phyloP scores from a whole-genome alignment of 2,797 vertebrate species.

The Cossypha heuglini region DNA sequence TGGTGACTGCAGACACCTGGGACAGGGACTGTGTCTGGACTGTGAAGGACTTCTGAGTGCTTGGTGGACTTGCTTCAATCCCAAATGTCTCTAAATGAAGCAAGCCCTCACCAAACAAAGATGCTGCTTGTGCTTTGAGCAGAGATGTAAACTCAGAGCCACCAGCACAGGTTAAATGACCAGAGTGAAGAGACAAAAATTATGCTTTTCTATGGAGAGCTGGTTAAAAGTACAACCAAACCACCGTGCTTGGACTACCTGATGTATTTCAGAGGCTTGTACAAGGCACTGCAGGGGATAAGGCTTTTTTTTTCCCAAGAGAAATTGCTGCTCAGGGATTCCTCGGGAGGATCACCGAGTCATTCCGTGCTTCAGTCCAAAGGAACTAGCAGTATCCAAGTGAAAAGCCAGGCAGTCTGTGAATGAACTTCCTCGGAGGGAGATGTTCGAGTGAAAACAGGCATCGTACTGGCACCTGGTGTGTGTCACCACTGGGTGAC shows the following conservation, averaged over 20 bases:
- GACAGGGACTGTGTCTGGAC: accelerated
- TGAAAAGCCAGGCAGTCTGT: neutral
- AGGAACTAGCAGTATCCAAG: accelerated
- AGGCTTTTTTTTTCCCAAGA: neutral
- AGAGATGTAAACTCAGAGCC: neutral
- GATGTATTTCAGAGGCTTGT: neutral
- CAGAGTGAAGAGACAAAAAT: neutral
- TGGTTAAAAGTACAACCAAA: accelerated
- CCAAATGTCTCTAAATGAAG: neutral
- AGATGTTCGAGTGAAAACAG: accelerated
- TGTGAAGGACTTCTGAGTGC: neutral
- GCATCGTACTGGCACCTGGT: accelerated
- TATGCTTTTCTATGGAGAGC: accelerated
- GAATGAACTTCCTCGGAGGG: neutral
- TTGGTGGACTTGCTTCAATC: neutral
- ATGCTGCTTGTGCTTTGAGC: neutral
- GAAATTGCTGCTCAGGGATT: neutral
- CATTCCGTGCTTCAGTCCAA: neutral
- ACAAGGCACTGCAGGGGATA: neutral
- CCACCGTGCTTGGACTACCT: accelerated
- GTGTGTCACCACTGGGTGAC: neutral
- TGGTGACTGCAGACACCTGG: neutral
- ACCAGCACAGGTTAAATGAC: neutral
- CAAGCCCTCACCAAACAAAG: neutral
- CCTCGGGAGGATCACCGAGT: neutral